Evolutionary conservation across 2,888 invertebrate genomes (phyloP).

Genomic region (Patella pellucida): DNA sequence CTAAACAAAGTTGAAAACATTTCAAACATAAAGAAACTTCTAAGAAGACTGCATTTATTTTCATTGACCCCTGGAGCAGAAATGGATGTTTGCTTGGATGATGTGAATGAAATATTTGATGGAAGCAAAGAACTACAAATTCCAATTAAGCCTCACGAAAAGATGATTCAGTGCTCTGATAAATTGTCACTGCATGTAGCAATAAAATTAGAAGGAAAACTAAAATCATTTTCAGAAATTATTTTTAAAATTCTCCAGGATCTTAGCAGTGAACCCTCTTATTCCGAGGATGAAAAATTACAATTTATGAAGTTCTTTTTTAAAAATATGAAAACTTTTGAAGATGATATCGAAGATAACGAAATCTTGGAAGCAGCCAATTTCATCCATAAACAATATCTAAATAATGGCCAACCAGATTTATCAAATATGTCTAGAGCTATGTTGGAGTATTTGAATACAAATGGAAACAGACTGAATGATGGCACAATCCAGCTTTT

Average conservation of each 20-base stretch:
- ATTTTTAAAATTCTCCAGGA: not conserved
- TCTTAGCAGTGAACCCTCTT: not conserved
- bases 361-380: slow-evolving; percentile 42
- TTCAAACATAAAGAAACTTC: not conserved
- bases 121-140: not conserved
- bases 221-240: not conserved
- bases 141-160: not conserved
- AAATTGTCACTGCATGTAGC: not conserved
- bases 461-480: not conserved
- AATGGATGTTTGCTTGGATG: not conserved
- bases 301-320: not conserved
- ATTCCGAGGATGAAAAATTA: not conserved
- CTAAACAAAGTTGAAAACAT: no score
- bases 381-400: not conserved
- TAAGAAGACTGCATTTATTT: not conserved
- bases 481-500: not conserved
- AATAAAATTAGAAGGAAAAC: not conserved
- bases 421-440: slow-evolving; percentile 2
- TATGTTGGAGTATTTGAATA: slow-evolving; percentile 1
- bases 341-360: slow-evolving; percentile 35
- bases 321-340: not conserved
- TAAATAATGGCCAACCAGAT: not conserved
- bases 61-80: not conserved
- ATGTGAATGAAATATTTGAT: not conserved
- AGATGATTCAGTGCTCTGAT: not conserved